Percentiles rank a stretch among this genome's conserved stretches.
Evolutionary conservation across 1,140 invertebrate genomes (phyloP).

Genomic region (Geopemphigus sp.): DNA sequence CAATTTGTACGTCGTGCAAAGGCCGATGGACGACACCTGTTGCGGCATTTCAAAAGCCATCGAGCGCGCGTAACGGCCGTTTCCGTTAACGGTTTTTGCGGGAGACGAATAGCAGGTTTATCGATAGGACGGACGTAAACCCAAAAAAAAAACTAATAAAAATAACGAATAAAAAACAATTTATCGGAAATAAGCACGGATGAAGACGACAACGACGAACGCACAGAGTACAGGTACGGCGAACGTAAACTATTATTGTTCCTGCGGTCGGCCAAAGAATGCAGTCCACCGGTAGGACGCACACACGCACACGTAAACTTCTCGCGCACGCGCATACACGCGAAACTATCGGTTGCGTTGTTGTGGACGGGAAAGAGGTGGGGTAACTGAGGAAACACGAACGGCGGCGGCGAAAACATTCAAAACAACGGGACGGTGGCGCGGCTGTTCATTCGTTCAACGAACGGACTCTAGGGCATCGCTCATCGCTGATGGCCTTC

Average conservation of each 20-base stretch:
- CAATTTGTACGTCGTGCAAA: background rate
- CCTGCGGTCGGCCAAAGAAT: background rate
- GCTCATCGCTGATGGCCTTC: too few species aligned
- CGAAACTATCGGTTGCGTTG: too few species aligned
- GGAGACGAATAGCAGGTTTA: background rate
- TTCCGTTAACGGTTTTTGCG: constrained; percentile 14
- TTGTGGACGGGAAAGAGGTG: background rate
- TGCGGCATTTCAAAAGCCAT: constrained; percentile 14
- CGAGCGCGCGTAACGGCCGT: constrained; percentile 11
- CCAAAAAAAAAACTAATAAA: background rate
- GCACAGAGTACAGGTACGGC: background rate
- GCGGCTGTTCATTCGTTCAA: too few species aligned
- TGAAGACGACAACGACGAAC: background rate
- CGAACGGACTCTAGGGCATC: too few species aligned
- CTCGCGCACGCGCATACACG: background rate
- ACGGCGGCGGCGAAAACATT: background rate
- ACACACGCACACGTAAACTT: background rate
- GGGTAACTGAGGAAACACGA: background rate
- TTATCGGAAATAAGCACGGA: background rate
- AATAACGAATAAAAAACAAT: background rate
- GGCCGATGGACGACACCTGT: constrained; percentile 13
- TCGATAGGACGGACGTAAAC: background rate
- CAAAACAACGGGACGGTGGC: too few species aligned
- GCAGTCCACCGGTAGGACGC: background rate
- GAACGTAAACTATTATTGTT: background rate